Base-by-base conservation (phyloP, 2,888 invertebrate species). In the Masnerella sp. region DNA sequence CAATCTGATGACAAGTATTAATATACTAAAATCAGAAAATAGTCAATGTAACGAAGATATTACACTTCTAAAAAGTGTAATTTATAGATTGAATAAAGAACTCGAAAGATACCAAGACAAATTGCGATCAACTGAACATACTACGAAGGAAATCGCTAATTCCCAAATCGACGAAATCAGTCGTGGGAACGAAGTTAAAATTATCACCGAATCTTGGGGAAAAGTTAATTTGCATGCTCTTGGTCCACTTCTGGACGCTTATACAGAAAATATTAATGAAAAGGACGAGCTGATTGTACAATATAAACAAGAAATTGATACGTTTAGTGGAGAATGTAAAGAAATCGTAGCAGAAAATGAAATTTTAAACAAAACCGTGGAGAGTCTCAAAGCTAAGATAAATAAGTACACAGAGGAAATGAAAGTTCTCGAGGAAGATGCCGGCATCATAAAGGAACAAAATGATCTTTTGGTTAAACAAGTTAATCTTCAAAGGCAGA, bases 81-180 rank as follows among this genome's bases (percentile, higher is more conserved):
- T 95, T 3, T 95, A 93, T 80, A 92, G 93, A 54, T 84, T 95
- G 17, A 95, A 95, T 83, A 91, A 93, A 0, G 94, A 95, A 80
- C 88, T 95, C 17, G 94, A 94, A 71, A 89, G 91, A 1, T 94
- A 94, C 82, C 95, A 95, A 86, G 93, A 94, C 79, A 92, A 91
- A 77, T 74, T 93, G 0, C 88, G 91, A n/a, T 86, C 82, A 51
- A 65, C 78, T 58, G 77, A 52, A 54, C 74, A 71, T 54, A 65
- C 9, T 25, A 68, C 9, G 34, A n/a, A 12, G 34, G n/a, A n/a
- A n/a, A 59, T 71, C 12, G 40, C 61, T 30, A 14, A 2, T 40
- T 58, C 47, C 52, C 72, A 81, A 76, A 36, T 84, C 9, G 61
- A 62, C 15, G 64, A 56, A 17, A 20, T 58, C 11, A 56, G 15